A percentile compares a stretch with the other conserved stretches of the same genome.
Evolutionary conservation across 2,888 invertebrate genomes (phyloP).

Genomic region (Litoditis marina): DNA sequence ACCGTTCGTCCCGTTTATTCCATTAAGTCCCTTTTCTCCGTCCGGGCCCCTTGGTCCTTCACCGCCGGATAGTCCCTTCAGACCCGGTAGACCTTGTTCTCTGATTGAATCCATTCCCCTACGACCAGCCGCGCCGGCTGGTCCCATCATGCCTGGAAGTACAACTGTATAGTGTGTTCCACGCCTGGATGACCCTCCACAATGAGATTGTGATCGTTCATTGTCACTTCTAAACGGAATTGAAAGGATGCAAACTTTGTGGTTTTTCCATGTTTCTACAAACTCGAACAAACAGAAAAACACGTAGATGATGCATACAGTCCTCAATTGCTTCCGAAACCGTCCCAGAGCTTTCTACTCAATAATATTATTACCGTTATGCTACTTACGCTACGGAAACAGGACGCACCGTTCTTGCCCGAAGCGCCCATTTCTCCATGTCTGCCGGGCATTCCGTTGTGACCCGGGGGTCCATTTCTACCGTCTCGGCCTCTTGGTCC

Average conservation of each 20-base stretch:
- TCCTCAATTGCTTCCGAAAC: no score
- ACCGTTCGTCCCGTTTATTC: not conserved
- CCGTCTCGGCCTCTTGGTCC: constrained; percentile 34
- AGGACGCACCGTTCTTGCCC: constrained; percentile 26
- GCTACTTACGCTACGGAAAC: no score
- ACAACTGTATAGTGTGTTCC: no score
- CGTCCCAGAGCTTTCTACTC: no score
- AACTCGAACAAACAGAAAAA: no score
- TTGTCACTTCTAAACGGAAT: no score
- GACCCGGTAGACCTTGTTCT: constrained; percentile 31
- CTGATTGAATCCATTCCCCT: constrained; percentile 31
- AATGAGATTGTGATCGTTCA: no score
- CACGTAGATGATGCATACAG: no score
- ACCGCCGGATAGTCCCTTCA: constrained; percentile 21
- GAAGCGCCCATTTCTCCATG: constrained; percentile 30
- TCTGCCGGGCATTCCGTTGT: constrained; percentile 35
- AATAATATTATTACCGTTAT: no score
- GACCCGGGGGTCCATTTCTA: constrained; percentile 24
- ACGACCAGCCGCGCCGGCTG: constrained; percentile 21
- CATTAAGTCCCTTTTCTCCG: constrained; percentile 23
- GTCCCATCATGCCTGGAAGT: constrained; percentile 18
- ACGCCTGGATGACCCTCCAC: no score
- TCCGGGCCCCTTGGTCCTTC: constrained; percentile 19
- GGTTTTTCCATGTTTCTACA: no score
- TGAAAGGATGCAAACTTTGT: no score